Percentiles rank a stretch among this genome's conserved stretches.
These are phyloP conservation scores for Tragopan temminckii DNA, from an alignment of 2,797 vertebrate genomes.

Conservation along the genomic window DNA sequence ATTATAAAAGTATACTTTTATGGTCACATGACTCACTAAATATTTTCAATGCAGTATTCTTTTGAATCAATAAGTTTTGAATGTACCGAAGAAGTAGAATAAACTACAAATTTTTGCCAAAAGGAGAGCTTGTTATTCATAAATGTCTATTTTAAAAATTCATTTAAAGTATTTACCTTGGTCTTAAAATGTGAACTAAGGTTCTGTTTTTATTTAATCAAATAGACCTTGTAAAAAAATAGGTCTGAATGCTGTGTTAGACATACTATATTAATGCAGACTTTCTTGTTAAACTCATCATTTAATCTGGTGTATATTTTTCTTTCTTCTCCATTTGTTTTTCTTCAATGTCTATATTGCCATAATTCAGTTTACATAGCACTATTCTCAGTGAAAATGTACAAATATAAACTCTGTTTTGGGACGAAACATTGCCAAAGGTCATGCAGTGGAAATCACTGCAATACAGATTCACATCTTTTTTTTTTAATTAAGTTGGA, in stretches of 20 bases:
- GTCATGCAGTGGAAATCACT: neutral
- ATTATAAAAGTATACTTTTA: constrained; percentile 76
- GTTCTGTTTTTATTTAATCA: neutral
- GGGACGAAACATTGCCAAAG: neutral
- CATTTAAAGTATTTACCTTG: neutral
- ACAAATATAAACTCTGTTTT: neutral
- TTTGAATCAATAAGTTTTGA: constrained; percentile 68
- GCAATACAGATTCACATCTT: neutral
- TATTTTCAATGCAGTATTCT: constrained; percentile 68
- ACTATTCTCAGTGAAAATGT: neutral
- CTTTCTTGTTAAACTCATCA: neutral
- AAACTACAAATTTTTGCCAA: constrained; percentile 28
- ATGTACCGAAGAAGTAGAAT: neutral
- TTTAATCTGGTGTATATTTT: neutral
- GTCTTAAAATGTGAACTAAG: neutral
- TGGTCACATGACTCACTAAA: constrained; percentile 64
- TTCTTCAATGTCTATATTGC: neutral
- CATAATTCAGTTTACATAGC: neutral
- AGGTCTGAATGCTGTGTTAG: neutral
- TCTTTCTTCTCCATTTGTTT: neutral
- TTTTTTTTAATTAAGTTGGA: neutral
- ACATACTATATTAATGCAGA: neutral
- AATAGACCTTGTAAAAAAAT: neutral
- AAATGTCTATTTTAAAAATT: constrained; percentile 19
- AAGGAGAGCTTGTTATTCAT: neutral